Evolutionary conservation across 2,797 vertebrate species (phyloP).

Genomic region (Euphonia xanthogaster): DNA sequence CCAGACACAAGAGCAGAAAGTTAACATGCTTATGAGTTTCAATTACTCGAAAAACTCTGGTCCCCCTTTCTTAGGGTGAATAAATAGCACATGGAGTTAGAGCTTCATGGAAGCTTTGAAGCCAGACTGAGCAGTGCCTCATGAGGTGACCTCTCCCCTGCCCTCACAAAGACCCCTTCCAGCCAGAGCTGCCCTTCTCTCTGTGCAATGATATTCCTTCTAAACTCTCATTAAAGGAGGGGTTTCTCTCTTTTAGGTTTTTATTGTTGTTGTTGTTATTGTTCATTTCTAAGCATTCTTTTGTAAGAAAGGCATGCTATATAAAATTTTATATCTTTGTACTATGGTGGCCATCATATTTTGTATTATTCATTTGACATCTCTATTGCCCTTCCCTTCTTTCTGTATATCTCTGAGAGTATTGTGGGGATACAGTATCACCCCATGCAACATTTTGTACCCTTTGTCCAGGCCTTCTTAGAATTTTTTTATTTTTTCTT

Average conservation of each 20-base stretch:
- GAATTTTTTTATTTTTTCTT: no score
- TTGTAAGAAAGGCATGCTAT: background rate
- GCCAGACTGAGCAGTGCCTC: background rate
- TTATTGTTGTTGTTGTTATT: background rate
- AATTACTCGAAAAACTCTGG: background rate
- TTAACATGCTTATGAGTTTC: background rate
- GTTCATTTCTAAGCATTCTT: background rate
- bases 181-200: background rate
- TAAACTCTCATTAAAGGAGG: background rate
- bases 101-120: background rate
- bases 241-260: background rate
- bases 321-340: background rate
- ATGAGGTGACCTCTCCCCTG: background rate
- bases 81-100: fast-evolving
- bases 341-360: background rate
- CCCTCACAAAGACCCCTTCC: background rate
- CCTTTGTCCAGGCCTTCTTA: background rate
- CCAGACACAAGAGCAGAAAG: background rate
- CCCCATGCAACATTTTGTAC: background rate
- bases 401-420: fast-evolving
- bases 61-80: background rate
- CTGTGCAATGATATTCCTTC: background rate
- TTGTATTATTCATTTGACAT: background rate
- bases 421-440: background rate
- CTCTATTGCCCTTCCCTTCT: background rate